Percentiles rank a stretch among this genome's conserved stretches.
Evolutionary conservation across 2,797 vertebrate species (phyloP).

Genomic region (Melanotaenia trifasciata): DNA sequence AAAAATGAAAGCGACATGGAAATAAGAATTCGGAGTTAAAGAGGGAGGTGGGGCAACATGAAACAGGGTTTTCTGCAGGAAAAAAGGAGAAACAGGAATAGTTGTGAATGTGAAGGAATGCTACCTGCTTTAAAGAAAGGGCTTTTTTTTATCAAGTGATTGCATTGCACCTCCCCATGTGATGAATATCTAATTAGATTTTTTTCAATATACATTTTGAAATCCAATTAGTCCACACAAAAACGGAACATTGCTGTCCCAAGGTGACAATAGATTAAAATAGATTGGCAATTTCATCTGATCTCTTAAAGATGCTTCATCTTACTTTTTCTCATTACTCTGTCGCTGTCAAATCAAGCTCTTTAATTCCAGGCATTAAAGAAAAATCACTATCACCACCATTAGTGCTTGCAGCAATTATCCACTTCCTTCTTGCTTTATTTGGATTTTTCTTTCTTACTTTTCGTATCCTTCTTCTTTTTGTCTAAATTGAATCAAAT

Average conservation of each 20-base stretch:
- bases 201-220: slow-evolving; percentile 72
- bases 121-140: slow-evolving; percentile 58
- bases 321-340: slow-evolving; percentile 66
- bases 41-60: slow-evolving; percentile 11
- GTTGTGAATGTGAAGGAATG: slow-evolving; percentile 20
- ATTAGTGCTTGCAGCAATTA: slow-evolving; percentile 11
- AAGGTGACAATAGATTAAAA: slow-evolving; percentile 80
- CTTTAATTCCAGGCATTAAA: slow-evolving; percentile 37
- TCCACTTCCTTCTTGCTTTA: slow-evolving; percentile 10
- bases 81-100: slow-evolving; percentile 6
- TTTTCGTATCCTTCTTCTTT: not conserved
- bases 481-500: too few relatives aligned
- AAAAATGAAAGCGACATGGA: slow-evolving; percentile 20
- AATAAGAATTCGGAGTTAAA: slow-evolving; percentile 4
- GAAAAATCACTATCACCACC: slow-evolving; percentile 22
- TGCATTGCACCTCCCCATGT: slow-evolving; percentile 54
- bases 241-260: slow-evolving; percentile 70
- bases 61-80: slow-evolving; percentile 14
- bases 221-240: slow-evolving; percentile 80
- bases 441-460: not conserved
- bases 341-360: slow-evolving; percentile 62
- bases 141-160: slow-evolving; percentile 45
- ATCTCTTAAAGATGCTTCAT: slow-evolving; percentile 72
- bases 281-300: slow-evolving; percentile 75
- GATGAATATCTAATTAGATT: slow-evolving; percentile 78